Conservation (phyloP, 2,888 invertebrate genomes). For the Bibio marci region DNA sequence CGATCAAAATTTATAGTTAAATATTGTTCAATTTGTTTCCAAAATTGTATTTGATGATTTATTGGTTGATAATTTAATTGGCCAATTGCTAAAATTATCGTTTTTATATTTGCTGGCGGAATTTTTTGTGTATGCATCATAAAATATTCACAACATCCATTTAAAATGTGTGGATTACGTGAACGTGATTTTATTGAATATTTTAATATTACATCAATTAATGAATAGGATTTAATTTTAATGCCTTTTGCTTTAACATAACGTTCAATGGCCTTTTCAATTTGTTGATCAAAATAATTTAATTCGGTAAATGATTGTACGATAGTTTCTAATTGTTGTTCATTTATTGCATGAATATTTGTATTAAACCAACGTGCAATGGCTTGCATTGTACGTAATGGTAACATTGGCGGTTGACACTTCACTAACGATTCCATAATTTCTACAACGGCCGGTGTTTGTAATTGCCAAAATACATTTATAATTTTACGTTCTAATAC, state of each 20-base stretch:
- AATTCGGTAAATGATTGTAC: constrained; percentile 35
- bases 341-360: constrained; percentile 41
- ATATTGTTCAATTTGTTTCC: constrained; percentile 35
- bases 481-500: constrained; percentile 40
- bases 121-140: constrained; percentile 30
- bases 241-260: constrained; percentile 37
- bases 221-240: constrained; percentile 32
- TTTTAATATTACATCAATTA: constrained; percentile 42
- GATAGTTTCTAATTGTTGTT: constrained; percentile 36
- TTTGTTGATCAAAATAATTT: constrained; percentile 35
- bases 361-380: constrained; percentile 38
- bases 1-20: constrained; percentile 38
- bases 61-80: constrained; percentile 37
- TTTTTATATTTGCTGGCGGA: constrained; percentile 35
- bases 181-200: constrained; percentile 42
- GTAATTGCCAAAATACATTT: constrained; percentile 37
- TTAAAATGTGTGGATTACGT: constrained; percentile 37
- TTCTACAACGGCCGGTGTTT: constrained; percentile 30
- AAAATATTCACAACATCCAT: constrained; percentile 40
- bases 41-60: constrained; percentile 32
- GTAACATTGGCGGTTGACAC: constrained; percentile 27
- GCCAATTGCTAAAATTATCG: constrained; percentile 42
- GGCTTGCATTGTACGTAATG: constrained; percentile 26
- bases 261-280: constrained; percentile 41
- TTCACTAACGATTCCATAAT: constrained; percentile 30